These are phyloP conservation scores for Sebastolobus altivelis DNA, from an alignment of 2,797 vertebrate genomes.

Conservation along the genomic window DNA sequence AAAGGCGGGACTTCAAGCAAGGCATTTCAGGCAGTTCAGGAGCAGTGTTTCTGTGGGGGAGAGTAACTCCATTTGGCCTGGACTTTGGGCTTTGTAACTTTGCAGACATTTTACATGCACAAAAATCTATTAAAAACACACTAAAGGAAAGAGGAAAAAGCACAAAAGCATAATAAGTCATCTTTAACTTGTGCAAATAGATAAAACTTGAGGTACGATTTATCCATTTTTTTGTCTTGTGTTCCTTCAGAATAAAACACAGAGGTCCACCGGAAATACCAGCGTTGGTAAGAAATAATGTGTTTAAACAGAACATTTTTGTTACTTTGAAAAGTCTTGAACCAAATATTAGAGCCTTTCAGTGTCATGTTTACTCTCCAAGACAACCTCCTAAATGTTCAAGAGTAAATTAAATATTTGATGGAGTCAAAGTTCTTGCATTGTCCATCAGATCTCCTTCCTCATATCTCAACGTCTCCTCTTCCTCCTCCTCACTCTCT, in stretches of 20 bases:
- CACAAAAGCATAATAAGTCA: background rate
- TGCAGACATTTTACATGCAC: background rate
- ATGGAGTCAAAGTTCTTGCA: background rate
- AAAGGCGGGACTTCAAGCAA: too few relatives aligned
- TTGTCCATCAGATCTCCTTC: background rate
- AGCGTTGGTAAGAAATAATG: conserved; percentile 71
- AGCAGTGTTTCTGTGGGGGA: too few relatives aligned
- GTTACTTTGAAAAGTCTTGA: background rate
- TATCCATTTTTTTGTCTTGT: conserved; percentile 6
- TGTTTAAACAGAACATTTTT: background rate
- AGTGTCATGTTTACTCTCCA: background rate
- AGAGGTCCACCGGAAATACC: conserved; percentile 52
- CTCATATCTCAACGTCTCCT: background rate
- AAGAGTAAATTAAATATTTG: background rate
- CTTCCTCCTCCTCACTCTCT: background rate
- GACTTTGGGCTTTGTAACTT: background rate
- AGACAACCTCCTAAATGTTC: background rate
- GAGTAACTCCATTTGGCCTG: too few relatives aligned
- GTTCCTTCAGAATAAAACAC: conserved; percentile 70
- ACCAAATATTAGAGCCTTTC: background rate
- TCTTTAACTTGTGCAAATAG: background rate
- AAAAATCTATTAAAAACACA: too few relatives aligned
- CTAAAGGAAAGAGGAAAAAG: background rate
- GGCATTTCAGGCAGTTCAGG: too few relatives aligned
- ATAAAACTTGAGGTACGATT: background rate